Conservation (phyloP, 2,797 vertebrate species). For the Gymnocypris eckloni region DNA sequence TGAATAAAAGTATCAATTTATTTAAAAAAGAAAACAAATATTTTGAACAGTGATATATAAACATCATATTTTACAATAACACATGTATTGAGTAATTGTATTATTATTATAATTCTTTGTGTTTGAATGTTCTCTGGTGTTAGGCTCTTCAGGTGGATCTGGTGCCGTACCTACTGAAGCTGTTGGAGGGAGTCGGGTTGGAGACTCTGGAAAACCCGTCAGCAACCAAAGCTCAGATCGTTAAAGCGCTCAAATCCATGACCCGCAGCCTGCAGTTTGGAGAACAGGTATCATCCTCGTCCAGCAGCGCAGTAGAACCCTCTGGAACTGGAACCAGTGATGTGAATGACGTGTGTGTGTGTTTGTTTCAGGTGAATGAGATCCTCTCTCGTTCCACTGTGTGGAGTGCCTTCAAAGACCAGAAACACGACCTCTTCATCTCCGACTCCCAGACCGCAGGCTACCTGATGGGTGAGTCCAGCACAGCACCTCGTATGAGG, state of each 20-base stretch:
- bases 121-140: constrained; percentile 25
- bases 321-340: background rate
- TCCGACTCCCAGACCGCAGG: constrained; percentile 96
- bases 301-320: background rate
- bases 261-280: constrained; percentile 94
- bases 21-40: too few species aligned
- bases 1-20: too few species aligned
- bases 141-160: constrained; percentile 94
- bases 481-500: too few species aligned
- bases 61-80: too few species aligned
- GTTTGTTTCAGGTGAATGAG: constrained; percentile 90
- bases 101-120: background rate
- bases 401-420: constrained; percentile 99
- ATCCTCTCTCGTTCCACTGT: constrained; percentile 94
- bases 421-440: constrained; percentile 99
- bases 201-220: constrained; percentile 94
- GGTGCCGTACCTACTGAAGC: constrained; percentile 92
- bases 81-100: too few species aligned
- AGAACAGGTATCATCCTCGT: constrained; percentile 85
- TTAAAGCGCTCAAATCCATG: constrained; percentile 98
- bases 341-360: background rate
- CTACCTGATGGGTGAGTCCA: constrained; percentile 92
- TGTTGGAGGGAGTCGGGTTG: constrained; percentile 95
- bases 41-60: background rate
- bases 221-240: constrained; percentile 98